Conservation (phyloP, 1,140 invertebrate genomes). For the Druon quercuslanigerum region DNA sequence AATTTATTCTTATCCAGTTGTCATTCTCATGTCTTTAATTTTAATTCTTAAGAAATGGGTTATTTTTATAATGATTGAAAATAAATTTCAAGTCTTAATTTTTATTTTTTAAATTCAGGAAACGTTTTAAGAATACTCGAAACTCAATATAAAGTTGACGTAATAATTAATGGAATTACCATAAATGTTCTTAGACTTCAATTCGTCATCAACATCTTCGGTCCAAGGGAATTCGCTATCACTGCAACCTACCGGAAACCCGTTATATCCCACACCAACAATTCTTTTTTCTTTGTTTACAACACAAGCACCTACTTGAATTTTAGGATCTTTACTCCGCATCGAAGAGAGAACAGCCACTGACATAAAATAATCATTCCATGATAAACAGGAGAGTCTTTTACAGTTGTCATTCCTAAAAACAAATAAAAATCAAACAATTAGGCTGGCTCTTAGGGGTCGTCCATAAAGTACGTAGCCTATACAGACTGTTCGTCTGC, state of each 20-base stretch:
- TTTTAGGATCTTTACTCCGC: conserved; percentile 94
- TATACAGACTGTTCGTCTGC: too few relatives aligned
- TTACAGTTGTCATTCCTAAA: conserved; percentile 70
- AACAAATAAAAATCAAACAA: conserved; percentile 34
- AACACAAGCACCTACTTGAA: conserved; percentile 95
- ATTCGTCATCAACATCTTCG: conserved; percentile 76
- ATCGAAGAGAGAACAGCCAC: conserved; percentile 87
- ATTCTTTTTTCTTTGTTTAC: conserved; percentile 93
- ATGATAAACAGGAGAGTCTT: conserved; percentile 78
- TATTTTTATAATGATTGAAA: conserved; percentile 5
- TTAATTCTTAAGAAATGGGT: conserved; percentile 13
- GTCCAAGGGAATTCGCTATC: conserved; percentile 94
- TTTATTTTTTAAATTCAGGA: neutral
- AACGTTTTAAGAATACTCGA: neutral
- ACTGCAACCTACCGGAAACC: conserved; percentile 91
- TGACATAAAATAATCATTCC: conserved; percentile 95
- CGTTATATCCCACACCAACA: conserved; percentile 96
- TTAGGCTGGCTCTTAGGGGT: too few relatives aligned
- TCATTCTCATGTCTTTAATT: too few relatives aligned
- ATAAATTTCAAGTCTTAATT: neutral
- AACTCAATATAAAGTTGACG: neutral
- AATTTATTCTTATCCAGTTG: too few relatives aligned
- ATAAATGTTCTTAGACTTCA: conserved; percentile 90
- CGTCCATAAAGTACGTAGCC: too few relatives aligned
- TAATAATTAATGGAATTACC: conserved; percentile 74